phyloP scores from a whole-genome alignment of 2,113 vertebrate genomes.

The Dipodomys stephensi region DNA sequence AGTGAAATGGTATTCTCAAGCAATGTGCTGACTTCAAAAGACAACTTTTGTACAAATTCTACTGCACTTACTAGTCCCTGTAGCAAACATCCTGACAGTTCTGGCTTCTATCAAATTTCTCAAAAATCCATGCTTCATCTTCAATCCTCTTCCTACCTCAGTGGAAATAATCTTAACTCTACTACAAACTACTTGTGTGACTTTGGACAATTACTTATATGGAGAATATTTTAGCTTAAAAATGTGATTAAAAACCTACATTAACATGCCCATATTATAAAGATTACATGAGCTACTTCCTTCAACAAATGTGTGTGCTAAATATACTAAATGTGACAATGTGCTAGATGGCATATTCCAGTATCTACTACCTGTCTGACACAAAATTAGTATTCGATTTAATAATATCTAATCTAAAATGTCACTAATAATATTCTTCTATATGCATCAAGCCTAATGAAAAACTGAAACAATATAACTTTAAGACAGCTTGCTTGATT shows the following conservation, averaged over 20 bases:
- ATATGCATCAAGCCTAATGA: conserved; percentile 26
- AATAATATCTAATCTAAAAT: conserved; percentile 22
- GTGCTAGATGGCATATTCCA: neutral
- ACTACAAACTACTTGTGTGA: conserved; percentile 3
- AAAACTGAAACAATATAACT: conserved; percentile 18
- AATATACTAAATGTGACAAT: conserved; percentile 21
- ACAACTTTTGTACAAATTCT: conserved; percentile 15
- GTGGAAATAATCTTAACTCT: neutral
- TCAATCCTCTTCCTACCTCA: neutral
- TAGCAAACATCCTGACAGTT: neutral
- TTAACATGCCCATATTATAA: neutral
- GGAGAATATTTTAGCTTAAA: neutral
- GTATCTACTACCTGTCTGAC: conserved; percentile 16
- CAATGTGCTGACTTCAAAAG: conserved; percentile 12
- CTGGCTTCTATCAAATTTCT: conserved; percentile 3
- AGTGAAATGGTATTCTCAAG: neutral
- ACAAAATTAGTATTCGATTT: neutral
- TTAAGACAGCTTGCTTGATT: neutral
- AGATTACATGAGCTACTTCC: neutral
- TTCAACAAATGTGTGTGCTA: neutral
- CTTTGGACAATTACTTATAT: neutral
- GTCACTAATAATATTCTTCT: neutral
- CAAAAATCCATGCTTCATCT: neutral
- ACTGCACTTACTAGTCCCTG: neutral
- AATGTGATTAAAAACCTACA: neutral